Conservation (phyloP, 2,797 vertebrate species). For the Okamejei kenojei region DNA sequence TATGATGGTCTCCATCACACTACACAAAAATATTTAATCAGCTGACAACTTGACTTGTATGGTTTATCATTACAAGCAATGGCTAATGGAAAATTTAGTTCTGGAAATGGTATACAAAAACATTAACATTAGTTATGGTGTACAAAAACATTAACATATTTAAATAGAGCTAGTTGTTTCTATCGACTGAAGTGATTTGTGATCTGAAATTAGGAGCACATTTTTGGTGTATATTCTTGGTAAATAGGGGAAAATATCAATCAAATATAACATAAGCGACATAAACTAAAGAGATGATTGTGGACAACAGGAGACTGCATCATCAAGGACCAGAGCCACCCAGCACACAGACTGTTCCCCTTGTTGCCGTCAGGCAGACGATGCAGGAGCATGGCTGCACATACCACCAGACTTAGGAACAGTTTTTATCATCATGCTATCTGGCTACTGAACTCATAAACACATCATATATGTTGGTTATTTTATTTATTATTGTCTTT, state of each 20-base stretch:
- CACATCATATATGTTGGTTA: no score
- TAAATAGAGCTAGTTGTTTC: neutral
- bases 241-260: neutral
- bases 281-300: neutral
- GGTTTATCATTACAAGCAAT: neutral
- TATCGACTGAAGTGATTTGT: conserved; percentile 44
- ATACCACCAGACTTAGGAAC: no score
- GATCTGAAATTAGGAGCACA: conserved; percentile 39
- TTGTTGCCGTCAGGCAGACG: no score
- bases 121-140: no score
- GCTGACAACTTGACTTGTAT: neutral
- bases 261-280: neutral
- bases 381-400: no score
- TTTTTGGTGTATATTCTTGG: conserved; percentile 47
- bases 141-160: neutral
- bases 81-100: neutral
- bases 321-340: no score
- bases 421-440: no score
- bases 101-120: no score
- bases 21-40: neutral
- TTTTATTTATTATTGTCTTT: no score
- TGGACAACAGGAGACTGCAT: no score
- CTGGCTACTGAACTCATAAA: no score
- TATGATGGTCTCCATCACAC: neutral
- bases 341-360: no score